Evolutionary conservation across 2,888 invertebrate species (phyloP).

Genomic region (Oligia strigilis): DNA sequence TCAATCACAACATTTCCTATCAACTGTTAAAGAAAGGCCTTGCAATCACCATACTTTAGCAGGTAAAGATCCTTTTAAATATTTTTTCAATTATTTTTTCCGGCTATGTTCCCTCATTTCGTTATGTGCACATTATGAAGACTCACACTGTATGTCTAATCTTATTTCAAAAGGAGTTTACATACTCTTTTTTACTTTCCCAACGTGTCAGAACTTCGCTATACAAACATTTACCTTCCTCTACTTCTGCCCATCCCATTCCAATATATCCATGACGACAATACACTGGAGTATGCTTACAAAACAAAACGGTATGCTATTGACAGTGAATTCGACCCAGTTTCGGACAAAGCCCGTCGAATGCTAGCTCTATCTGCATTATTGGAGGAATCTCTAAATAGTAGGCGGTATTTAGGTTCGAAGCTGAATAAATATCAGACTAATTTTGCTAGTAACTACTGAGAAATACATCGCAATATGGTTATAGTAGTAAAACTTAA

Average conservation of each 20-base stretch:
- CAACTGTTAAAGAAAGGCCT: no score
- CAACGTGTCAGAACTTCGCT: neutral
- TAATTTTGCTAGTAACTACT: neutral
- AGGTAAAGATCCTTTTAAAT: no score
- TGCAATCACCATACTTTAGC: no score
- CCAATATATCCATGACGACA: conserved; percentile 36
- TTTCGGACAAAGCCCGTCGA: conserved; percentile 50
- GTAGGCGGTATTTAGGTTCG: neutral
- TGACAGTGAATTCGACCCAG: conserved; percentile 52
- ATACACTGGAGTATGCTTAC: conserved; percentile 31
- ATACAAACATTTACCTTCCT: neutral
- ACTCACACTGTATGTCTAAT: no score
- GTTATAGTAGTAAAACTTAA: no score
- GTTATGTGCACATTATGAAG: no score
- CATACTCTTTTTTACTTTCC: neutral
- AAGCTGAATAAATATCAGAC: neutral
- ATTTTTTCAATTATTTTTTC: no score
- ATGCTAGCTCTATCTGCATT: conserved; percentile 20
- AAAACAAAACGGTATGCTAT: conserved; percentile 55
- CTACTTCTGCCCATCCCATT: neutral
- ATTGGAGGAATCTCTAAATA: conserved; percentile 40
- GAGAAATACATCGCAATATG: neutral
- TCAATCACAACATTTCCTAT: no score
- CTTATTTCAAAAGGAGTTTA: no score
- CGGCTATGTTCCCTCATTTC: no score